A percentile compares a stretch with the other conserved stretches of the same genome.
phyloP scores from a whole-genome alignment of 1,140 invertebrate species.

The Euura saliciscinereae region DNA sequence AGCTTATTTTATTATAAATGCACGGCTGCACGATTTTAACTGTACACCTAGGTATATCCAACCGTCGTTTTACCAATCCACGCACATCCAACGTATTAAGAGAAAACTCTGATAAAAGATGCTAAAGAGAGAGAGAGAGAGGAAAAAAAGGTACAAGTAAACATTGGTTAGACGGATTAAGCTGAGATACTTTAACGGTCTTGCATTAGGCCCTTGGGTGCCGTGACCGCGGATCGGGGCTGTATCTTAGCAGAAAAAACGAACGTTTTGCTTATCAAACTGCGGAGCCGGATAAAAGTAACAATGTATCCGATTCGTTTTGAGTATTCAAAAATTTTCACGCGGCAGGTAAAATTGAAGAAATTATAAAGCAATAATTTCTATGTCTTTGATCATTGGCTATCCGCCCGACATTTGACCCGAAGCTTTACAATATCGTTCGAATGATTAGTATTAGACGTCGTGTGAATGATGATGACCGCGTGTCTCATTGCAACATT shows the following conservation, averaged over 20 bases:
- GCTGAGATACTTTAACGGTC: slow-evolving; percentile 57
- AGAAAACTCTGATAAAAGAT: slow-evolving; percentile 16
- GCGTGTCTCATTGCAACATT: too few relatives aligned
- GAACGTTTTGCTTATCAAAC: slow-evolving; percentile 36
- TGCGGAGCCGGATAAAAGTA: slow-evolving; percentile 14
- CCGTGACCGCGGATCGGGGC: slow-evolving; percentile 48
- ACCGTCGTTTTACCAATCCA: slow-evolving; percentile 11
- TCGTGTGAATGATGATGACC: too few relatives aligned
- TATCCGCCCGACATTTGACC: not conserved
- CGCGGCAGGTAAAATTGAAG: not conserved
- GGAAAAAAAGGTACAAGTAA: slow-evolving; percentile 37
- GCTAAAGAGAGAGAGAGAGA: slow-evolving; percentile 8
- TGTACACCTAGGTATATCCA: slow-evolving; percentile 17
- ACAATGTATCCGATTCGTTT: not conserved
- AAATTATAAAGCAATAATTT: not conserved
- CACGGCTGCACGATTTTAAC: slow-evolving; percentile 14
- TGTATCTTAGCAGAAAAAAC: slow-evolving; percentile 30
- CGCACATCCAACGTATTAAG: slow-evolving; percentile 7
- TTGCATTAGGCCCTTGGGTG: slow-evolving; percentile 47
- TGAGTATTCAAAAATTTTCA: not conserved
- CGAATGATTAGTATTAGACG: too few relatives aligned
- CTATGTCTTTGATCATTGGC: not conserved
- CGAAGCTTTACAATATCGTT: not conserved
- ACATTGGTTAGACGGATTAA: slow-evolving; percentile 47
- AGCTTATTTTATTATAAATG: slow-evolving; percentile 13